A percentile compares a stretch with the other conserved stretches of the same genome.
Conservation (phyloP, 2,797 vertebrate genomes). For the Enteromius radiatus region DNA sequence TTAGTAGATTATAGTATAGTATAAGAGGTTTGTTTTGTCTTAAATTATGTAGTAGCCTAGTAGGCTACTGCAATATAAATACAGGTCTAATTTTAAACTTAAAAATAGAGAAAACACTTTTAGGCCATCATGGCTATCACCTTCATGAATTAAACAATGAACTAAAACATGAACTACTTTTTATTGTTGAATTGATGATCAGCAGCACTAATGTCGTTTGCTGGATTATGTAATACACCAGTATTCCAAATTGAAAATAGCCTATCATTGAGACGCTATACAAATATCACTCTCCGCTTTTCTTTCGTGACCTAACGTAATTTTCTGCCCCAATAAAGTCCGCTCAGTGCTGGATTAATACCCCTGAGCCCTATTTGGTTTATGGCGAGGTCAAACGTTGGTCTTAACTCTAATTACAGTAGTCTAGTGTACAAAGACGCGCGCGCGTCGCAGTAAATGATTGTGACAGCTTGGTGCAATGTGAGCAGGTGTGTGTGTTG, state of each 20-base stretch:
- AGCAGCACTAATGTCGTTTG: neutral
- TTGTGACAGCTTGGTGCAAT: slow-evolving; percentile 79
- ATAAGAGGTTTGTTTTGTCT: neutral
- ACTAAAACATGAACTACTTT: neutral
- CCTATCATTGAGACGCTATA: slow-evolving; percentile 8
- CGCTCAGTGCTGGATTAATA: slow-evolving; percentile 39
- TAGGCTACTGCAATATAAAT: neutral
- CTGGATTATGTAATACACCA: neutral
- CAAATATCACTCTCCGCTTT: slow-evolving; percentile 17
- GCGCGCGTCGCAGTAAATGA: slow-evolving; percentile 74
- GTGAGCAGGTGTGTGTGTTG: slow-evolving; percentile 79
- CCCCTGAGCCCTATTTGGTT: slow-evolving; percentile 46
- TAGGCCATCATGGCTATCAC: too few species aligned
- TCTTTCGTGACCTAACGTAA: slow-evolving; percentile 27
- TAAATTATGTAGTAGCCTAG: neutral
- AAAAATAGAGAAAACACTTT: neutral
- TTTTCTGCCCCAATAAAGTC: slow-evolving; percentile 36
- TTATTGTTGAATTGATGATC: neutral
- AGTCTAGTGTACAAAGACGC: slow-evolving; percentile 63
- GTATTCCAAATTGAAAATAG: slow-evolving; percentile 8
- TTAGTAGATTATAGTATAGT: neutral
- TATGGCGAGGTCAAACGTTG: slow-evolving; percentile 52
- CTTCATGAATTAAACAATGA: neutral
- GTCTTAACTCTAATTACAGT: slow-evolving; percentile 47
- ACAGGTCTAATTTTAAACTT: neutral